Evolutionary conservation across 2,113 vertebrate species (phyloP).

Genomic region (Dendrocopos noguchii): DNA sequence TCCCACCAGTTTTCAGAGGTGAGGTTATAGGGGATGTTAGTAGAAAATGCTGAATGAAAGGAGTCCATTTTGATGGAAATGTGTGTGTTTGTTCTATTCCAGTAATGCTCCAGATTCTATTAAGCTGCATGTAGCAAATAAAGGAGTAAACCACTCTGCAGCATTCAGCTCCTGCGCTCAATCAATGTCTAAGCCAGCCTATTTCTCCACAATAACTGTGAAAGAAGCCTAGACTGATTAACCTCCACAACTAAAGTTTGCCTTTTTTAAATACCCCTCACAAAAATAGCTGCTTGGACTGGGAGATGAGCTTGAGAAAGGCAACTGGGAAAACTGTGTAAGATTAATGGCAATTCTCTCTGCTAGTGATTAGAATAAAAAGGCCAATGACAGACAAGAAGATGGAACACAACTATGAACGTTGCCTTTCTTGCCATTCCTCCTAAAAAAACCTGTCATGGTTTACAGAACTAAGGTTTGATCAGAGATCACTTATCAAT

Average conservation of each 20-base stretch:
- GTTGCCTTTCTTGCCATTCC: neutral
- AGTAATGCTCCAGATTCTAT: neutral
- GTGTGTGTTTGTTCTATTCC: neutral
- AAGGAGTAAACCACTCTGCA: neutral
- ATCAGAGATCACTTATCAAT: neutral
- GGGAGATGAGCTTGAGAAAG: neutral
- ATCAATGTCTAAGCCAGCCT: neutral
- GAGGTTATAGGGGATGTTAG: neutral
- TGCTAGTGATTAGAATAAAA: neutral
- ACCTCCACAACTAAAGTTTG: neutral
- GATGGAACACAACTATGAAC: neutral
- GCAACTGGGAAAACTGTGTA: neutral
- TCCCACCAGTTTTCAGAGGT: neutral
- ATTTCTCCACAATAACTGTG: neutral
- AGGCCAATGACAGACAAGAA: neutral
- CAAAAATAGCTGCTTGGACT: neutral
- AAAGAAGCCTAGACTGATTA: neutral
- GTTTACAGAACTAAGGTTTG: neutral
- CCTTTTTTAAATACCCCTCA: neutral
- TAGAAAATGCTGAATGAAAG: neutral
- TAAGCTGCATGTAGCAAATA: neutral
- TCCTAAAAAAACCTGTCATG: neutral
- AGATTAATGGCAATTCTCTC: neutral
- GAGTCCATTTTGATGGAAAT: fast-evolving
- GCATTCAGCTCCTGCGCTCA: neutral